These are phyloP conservation scores for Progne subis DNA, from an alignment of 2,113 vertebrate genomes.

Conservation along the genomic window DNA sequence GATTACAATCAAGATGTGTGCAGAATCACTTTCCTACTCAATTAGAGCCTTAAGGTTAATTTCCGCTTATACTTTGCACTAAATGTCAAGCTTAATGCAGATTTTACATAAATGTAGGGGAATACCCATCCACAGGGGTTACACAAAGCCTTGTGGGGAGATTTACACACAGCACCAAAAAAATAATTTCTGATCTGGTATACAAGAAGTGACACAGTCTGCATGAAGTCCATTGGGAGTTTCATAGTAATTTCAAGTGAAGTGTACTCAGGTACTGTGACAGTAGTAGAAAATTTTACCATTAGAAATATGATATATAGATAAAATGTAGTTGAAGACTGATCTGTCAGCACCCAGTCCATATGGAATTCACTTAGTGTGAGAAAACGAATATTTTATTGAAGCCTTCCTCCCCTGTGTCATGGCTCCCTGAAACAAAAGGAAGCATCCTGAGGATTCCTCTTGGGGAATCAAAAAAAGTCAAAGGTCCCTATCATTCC, in stretches of 20 bases:
- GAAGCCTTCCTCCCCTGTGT: rapidly evolving
- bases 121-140: background rate
- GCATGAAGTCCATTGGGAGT: background rate
- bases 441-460: rapidly evolving
- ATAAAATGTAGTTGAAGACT: background rate
- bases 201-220: background rate
- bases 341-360: background rate
- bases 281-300: background rate
- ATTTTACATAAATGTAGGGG: background rate
- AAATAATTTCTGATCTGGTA: background rate
- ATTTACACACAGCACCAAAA: background rate
- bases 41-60: conserved; percentile 51
- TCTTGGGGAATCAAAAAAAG: background rate
- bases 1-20: conserved; percentile 59
- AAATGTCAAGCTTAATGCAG: conserved; percentile 35
- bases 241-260: background rate
- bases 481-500: background rate
- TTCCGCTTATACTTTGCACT: background rate
- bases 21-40: conserved; percentile 44
- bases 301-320: background rate
- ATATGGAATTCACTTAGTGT: background rate
- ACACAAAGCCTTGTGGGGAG: background rate
- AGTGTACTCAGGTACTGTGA: background rate
- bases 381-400: background rate
- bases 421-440: rapidly evolving